A percentile compares a stretch with the other conserved stretches of the same genome.
phyloP scores from a whole-genome alignment of 2,113 vertebrate species.

The Engystomops pustulosus region DNA sequence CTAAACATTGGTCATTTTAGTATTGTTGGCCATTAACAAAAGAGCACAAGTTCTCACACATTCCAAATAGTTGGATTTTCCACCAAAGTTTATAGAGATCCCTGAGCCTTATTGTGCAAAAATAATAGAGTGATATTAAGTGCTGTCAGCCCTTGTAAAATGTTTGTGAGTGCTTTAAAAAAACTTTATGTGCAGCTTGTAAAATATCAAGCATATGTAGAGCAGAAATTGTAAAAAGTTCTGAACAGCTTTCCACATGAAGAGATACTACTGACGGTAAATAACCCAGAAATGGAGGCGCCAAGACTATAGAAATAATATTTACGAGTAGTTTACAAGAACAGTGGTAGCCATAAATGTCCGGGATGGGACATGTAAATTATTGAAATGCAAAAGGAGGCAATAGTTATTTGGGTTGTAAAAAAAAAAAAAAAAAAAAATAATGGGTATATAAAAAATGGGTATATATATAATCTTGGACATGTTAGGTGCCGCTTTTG shows the following conservation, averaged over 20 bases:
- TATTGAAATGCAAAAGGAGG: too few species aligned
- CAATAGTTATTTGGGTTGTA: too few species aligned
- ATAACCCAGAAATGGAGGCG: background rate
- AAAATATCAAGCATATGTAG: background rate
- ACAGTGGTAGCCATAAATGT: too few species aligned
- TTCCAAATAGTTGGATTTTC: background rate
- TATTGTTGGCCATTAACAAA: constrained; percentile 22
- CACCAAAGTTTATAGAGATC: background rate
- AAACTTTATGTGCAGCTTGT: background rate
- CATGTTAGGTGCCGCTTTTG: too few species aligned
- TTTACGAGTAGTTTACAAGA: too few species aligned
- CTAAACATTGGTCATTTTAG: constrained; percentile 1
- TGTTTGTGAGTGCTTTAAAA: background rate
- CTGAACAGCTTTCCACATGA: background rate
- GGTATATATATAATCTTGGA: too few species aligned
- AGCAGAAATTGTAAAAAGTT: too few species aligned
- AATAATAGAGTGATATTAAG: background rate
- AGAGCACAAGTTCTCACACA: constrained; percentile 41
- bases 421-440: too few species aligned
- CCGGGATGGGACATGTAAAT: too few species aligned
- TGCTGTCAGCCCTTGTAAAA: background rate
- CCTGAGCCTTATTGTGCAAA: background rate
- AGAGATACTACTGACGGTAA: background rate
- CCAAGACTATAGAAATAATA: too few species aligned
- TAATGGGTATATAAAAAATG: too few species aligned